phyloP scores from a whole-genome alignment of 2,113 vertebrate species.

The Anser brachyrhynchus region DNA sequence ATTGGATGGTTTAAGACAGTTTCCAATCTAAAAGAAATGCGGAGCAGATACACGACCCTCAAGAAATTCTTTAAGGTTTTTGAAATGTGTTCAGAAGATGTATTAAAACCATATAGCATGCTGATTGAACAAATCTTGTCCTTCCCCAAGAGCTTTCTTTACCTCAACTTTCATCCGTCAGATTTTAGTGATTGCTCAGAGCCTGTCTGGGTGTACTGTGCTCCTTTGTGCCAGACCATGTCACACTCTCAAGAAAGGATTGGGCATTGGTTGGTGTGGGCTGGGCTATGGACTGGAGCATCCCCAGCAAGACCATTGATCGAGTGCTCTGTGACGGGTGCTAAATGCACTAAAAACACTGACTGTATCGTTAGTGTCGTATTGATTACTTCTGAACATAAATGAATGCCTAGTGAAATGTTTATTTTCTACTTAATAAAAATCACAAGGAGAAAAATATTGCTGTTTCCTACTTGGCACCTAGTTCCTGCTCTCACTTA shows the following conservation, averaged over 20 bases:
- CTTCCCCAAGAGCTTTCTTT: not conserved
- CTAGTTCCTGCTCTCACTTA: constrained; percentile 2
- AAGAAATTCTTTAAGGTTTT: constrained; percentile 16
- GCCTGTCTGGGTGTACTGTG: not conserved
- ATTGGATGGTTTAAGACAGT: not conserved
- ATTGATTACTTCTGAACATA: not conserved
- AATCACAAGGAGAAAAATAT: not conserved
- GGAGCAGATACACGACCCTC: not conserved
- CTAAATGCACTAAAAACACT: not conserved
- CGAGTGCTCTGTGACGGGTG: not conserved
- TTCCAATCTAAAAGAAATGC: constrained; percentile 4
- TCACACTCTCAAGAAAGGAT: not conserved
- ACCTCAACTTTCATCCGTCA: not conserved
- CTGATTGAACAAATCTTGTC: constrained; percentile 29
- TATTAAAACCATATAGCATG: constrained; percentile 49
- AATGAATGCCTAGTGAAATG: not conserved
- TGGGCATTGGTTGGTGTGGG: not conserved
- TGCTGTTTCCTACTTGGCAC: constrained; percentile 1
- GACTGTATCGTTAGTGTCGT: not conserved
- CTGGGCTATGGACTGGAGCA: not conserved
- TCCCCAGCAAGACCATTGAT: not conserved
- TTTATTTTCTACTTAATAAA: constrained; percentile 30
- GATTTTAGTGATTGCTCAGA: not conserved
- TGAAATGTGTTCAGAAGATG: constrained; percentile 19
- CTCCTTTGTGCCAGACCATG: not conserved